Conservation (phyloP, 2,888 invertebrate genomes). For the Deilephila porcellus region DNA sequence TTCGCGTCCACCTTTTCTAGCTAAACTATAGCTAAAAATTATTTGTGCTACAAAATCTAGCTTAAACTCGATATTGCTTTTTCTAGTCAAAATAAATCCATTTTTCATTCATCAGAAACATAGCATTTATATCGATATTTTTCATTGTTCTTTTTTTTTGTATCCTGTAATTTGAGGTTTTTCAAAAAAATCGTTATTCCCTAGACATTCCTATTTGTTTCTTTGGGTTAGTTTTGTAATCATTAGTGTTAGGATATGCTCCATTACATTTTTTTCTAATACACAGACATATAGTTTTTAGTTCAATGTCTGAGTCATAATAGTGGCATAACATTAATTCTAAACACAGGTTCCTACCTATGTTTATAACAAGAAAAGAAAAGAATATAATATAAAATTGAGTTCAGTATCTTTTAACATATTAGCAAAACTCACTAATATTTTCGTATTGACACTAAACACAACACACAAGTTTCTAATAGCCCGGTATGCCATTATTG, state of each 20-base stretch:
- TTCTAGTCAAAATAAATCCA: constrained; percentile 40
- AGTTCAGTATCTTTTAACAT: too few relatives aligned
- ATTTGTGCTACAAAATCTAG: constrained; percentile 19
- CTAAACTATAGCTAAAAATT: neutral
- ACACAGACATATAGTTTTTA: constrained; percentile 9
- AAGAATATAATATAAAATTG: too few relatives aligned
- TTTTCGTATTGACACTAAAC: neutral
- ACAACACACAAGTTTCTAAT: neutral
- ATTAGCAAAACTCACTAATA: neutral
- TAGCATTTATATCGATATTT: constrained; percentile 25
- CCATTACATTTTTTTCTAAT: neutral
- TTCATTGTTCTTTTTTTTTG: neutral
- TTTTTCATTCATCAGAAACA: constrained; percentile 9
- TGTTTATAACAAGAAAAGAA: too few relatives aligned
- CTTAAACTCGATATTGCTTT: constrained; percentile 38
- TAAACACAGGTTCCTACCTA: neutral
- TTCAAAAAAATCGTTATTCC: constrained; percentile 31
- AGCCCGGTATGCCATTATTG: neutral
- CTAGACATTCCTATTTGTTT: constrained; percentile 37
- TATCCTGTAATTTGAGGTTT: neutral
- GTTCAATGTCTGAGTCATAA: neutral
- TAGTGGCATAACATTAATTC: constrained; percentile 9
- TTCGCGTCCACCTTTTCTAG: neutral
- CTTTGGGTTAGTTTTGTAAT: constrained; percentile 21
- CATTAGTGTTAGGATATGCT: constrained; percentile 9